Base-by-base conservation (phyloP, 1,140 invertebrate species). In the Andricus grossulariae region DNA sequence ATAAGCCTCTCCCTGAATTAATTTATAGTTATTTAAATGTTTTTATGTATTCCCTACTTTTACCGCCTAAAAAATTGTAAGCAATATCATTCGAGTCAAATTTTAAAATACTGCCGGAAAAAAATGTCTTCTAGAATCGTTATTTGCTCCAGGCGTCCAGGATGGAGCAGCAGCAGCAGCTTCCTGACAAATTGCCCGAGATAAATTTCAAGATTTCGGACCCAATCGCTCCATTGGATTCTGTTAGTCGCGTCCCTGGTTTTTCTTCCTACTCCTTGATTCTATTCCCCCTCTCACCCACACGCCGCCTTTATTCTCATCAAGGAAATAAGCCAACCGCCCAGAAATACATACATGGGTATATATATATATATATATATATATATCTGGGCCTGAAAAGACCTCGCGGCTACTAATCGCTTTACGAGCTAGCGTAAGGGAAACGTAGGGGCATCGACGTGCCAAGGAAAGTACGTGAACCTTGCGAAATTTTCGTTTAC, bases 401-500 rank as follows among this genome's bases (percentile, higher is more conserved):
- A 81, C 82, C 82, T 83, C 84, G 83, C 81, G 82, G 83, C 83
- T 86, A 77, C 84, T 91, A 90, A 91, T 90, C 90, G 90, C 90
- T 91, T 91, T 90, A 91, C 82, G 81, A 83, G 78, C 82, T 77
- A 84, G 75, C 74, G 80, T 72, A 73, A 82, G 77, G 71, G 66
- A 50, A 70, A 74, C 74, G 74, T 66, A 76, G 72, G 50, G 57
- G 51, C 57, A 82, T 79, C 75, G 71, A 74, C 76, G 75, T 50
- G 75, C 83, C 78, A 88, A 89, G 86, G 86, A 90, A 89, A 89
- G 85, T 90, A 89, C 88, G 82, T 86, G 87, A 86, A 87, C 83
- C 89, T 89, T 88, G 90, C 90, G 85, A 91, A 91, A 91, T 91
- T 91, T 90, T 90, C 85, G 90, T 92, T 92, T 92, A 90, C 90